Percentiles rank a stretch among this genome's conserved stretches.
phyloP scores from a whole-genome alignment of 2,888 invertebrate species.

The Pseudeuparius sepicola region DNA sequence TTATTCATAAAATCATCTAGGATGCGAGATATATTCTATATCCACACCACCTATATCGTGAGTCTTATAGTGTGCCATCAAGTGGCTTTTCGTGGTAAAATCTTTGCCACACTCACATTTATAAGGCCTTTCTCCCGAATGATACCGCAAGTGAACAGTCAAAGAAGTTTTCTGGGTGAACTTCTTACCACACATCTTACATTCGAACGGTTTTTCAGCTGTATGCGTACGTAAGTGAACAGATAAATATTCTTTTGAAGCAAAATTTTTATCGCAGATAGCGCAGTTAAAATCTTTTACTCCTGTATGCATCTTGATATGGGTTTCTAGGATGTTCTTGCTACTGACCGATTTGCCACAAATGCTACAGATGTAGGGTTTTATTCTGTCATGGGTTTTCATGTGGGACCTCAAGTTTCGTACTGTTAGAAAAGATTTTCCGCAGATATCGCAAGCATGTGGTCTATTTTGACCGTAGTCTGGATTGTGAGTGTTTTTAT shows the following conservation, averaged over 20 bases:
- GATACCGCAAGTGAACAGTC: conserved; percentile 29
- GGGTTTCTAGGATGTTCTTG: conserved; percentile 32
- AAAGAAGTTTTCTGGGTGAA: conserved; percentile 36
- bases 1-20: too few species aligned
- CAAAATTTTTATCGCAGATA: conserved; percentile 31
- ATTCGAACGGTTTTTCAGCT: conserved; percentile 43
- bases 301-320: conserved; percentile 37
- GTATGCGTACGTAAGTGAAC: conserved; percentile 48
- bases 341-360: conserved; percentile 36
- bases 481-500: conserved; percentile 28
- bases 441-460: conserved; percentile 39
- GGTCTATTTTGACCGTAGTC: conserved; percentile 27
- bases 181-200: conserved; percentile 43
- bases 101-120: conserved; percentile 48
- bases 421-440: conserved; percentile 38
- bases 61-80: conserved; percentile 46
- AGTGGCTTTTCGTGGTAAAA: conserved; percentile 47
- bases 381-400: conserved; percentile 28
- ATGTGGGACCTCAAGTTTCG: conserved; percentile 32
- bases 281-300: conserved; percentile 31
- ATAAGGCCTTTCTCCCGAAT: conserved; percentile 46
- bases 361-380: conserved; percentile 31
- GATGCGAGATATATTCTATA: conserved; percentile 30
- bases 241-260: conserved; percentile 40
- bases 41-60: conserved; percentile 40